A percentile compares a stretch with the other conserved stretches of the same genome.
Conservation (phyloP, 2,113 vertebrate genomes). For the Columbina picui region DNA sequence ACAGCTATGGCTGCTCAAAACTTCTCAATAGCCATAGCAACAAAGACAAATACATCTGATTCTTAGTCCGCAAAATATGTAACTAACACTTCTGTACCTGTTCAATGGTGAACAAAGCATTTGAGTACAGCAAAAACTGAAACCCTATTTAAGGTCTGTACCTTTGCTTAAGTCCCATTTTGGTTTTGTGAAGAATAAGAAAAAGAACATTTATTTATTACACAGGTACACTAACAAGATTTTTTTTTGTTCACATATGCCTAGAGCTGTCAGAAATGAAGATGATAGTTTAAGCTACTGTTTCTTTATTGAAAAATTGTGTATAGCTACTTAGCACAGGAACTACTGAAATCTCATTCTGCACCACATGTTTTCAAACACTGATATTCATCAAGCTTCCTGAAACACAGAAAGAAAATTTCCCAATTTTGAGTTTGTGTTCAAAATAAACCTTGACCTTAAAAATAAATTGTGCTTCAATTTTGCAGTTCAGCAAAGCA, state of each 20-base stretch:
- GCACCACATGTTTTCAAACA: neutral
- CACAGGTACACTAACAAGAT: neutral
- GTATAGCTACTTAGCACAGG: neutral
- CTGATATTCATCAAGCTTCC: neutral
- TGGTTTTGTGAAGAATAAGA: neutral
- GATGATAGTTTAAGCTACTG: neutral
- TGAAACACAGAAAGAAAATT: neutral
- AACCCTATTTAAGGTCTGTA: neutral
- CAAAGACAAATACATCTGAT: neutral
- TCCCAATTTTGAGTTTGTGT: neutral
- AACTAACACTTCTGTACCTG: neutral
- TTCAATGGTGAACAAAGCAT: neutral
- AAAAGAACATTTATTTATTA: neutral
- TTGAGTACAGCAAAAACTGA: neutral
- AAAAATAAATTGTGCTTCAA: neutral
- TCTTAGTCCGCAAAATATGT: neutral
- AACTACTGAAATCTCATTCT: neutral
- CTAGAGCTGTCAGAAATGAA: neutral
- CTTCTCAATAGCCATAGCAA: neutral
- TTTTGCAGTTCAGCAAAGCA: neutral
- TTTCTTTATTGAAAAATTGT: neutral
- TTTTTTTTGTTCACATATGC: neutral
- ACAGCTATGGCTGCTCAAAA: neutral
- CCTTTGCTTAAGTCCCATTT: neutral
- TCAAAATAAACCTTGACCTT: neutral